Percentiles rank a stretch among this genome's conserved stretches.
Conservation (phyloP, 2,113 vertebrate species). For the Lipophrys pholis region DNA sequence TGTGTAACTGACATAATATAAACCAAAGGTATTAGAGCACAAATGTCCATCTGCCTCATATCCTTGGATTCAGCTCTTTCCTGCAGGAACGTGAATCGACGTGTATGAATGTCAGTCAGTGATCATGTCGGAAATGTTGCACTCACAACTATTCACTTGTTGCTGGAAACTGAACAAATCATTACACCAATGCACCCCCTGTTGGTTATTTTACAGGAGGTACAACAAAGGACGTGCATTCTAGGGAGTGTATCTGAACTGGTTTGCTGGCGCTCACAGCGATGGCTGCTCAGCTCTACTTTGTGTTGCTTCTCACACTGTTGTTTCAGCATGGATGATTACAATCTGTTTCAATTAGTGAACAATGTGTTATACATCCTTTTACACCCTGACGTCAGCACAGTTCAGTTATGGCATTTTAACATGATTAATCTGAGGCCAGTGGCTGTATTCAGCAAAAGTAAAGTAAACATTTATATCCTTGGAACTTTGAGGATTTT, state of each 20-base stretch:
- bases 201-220: slow-evolving; percentile 6
- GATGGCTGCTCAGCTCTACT: background rate
- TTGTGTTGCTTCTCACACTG: slow-evolving; percentile 16
- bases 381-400: background rate
- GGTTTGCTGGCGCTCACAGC: slow-evolving; percentile 11
- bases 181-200: background rate
- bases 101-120: background rate
- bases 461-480: background rate
- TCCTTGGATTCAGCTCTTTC: background rate
- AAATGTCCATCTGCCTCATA: too few relatives aligned
- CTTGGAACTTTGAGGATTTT: too few relatives aligned
- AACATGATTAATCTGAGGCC: slow-evolving; percentile 2
- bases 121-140: slow-evolving; percentile 16
- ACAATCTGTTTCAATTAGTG: slow-evolving; percentile 3
- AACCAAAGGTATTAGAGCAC: too few relatives aligned
- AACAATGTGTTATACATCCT: slow-evolving; percentile 11
- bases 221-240: background rate
- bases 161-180: slow-evolving; percentile 13
- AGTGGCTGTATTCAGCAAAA: background rate
- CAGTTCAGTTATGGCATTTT: slow-evolving; percentile 20
- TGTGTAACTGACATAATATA: too few relatives aligned
- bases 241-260: background rate
- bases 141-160: background rate
- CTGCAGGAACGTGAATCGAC: slow-evolving; percentile 9
- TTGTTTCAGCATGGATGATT: slow-evolving; percentile 15